phyloP scores from a whole-genome alignment of 2,797 vertebrate species.

The Dendrocincla fuliginosa region DNA sequence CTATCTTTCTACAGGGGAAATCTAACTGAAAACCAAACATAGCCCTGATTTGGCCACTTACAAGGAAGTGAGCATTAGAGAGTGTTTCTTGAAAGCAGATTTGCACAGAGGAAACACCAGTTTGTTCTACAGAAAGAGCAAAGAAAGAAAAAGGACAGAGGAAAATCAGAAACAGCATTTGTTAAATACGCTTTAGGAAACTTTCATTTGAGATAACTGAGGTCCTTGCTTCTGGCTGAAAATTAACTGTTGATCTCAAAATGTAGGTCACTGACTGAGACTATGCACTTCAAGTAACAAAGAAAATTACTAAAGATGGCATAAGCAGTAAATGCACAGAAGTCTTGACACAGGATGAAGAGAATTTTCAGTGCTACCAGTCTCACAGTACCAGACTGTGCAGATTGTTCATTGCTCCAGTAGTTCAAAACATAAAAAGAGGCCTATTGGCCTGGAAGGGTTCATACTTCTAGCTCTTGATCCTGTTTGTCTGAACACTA shows the following conservation, averaged over 20 bases:
- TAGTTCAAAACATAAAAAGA: constrained; percentile 58
- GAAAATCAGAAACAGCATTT: constrained; percentile 67
- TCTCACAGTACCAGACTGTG: constrained; percentile 77
- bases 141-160: constrained; percentile 62
- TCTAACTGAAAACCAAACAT: neutral
- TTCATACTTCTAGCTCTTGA: constrained; percentile 51
- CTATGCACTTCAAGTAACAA: constrained; percentile 72
- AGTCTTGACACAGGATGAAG: constrained; percentile 40
- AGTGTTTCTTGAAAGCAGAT: constrained; percentile 86
- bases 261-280: constrained; percentile 52
- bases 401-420: constrained; percentile 68
- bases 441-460: constrained; percentile 31
- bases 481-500: constrained; percentile 62
- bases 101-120: constrained; percentile 89
- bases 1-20: neutral
- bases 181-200: constrained; percentile 41
- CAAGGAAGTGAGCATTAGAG: constrained; percentile 80
- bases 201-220: constrained; percentile 55
- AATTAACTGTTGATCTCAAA: constrained; percentile 53
- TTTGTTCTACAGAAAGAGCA: constrained; percentile 83
- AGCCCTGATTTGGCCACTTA: constrained; percentile 80
- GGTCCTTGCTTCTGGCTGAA: constrained; percentile 52
- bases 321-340: constrained; percentile 31
- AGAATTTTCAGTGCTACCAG: constrained; percentile 66
- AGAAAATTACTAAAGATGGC: constrained; percentile 50